These are phyloP conservation scores for Sebastes matsubarae DNA, from an alignment of 2,797 vertebrate species.

Conservation along the genomic window DNA sequence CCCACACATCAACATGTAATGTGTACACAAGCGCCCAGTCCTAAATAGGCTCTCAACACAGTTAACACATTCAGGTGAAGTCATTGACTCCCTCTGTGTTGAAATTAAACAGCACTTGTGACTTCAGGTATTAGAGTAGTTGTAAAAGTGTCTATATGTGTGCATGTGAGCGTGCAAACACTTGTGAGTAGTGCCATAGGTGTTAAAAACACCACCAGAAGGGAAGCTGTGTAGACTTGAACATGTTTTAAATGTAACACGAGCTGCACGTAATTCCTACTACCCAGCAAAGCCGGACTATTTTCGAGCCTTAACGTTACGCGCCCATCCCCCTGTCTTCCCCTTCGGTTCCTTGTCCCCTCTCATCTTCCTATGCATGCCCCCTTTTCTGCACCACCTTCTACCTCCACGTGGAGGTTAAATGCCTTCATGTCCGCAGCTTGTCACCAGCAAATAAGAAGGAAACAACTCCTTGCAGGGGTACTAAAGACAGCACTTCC, in stretches of 20 bases:
- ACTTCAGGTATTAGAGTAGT: constrained; percentile 62
- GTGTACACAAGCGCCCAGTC: constrained; percentile 41
- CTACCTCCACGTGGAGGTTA: constrained; percentile 47
- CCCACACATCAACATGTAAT: constrained; percentile 58
- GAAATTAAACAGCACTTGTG: constrained; percentile 73
- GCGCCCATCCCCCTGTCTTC: constrained; percentile 44
- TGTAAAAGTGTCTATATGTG: constrained; percentile 62
- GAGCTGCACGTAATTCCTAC: constrained; percentile 56
- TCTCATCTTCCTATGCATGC: constrained; percentile 18
- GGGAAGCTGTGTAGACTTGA: constrained; percentile 54
- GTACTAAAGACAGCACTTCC: constrained; percentile 22
- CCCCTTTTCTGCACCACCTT: constrained; percentile 31
- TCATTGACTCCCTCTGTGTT: constrained; percentile 56
- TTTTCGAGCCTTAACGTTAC: constrained; percentile 52
- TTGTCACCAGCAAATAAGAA: constrained; percentile 29
- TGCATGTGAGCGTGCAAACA: constrained; percentile 14
- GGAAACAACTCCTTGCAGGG: constrained; percentile 50
- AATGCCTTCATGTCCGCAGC: constrained; percentile 52
- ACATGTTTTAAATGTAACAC: constrained; percentile 69
- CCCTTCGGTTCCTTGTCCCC: constrained; percentile 8
- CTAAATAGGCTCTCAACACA: constrained; percentile 62
- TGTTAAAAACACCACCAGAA: constrained; percentile 51
- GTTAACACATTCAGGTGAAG: constrained; percentile 67
- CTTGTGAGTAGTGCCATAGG: constrained; percentile 41
- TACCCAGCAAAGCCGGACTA: constrained; percentile 30